phyloP scores from a whole-genome alignment of 2,797 vertebrate genomes.

The Gymnothorax javanicus region DNA sequence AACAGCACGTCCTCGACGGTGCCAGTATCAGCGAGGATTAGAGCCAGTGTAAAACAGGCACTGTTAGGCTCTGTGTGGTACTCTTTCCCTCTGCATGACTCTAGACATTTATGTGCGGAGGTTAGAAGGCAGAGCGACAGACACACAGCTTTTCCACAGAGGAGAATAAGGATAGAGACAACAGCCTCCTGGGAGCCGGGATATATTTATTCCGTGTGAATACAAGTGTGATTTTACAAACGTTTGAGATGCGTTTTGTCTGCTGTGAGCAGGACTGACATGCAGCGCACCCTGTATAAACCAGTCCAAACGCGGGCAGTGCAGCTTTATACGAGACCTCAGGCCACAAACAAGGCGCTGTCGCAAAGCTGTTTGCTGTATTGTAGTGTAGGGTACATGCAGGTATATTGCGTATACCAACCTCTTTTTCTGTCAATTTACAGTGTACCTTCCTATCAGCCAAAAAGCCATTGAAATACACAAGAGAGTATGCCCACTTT shows the following conservation, averaged over 20 bases:
- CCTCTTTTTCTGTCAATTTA: too few relatives aligned
- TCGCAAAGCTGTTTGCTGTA: too few relatives aligned
- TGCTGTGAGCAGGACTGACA: not conserved
- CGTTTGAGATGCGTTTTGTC: not conserved
- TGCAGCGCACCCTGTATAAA: slow-evolving; percentile 7
- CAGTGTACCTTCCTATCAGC: too few relatives aligned
- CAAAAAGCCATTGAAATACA: too few relatives aligned
- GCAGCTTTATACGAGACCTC: slow-evolving; percentile 30
- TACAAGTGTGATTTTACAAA: not conserved
- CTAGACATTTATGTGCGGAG: slow-evolving; percentile 32
- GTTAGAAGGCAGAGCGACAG: not conserved
- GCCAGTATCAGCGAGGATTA: not conserved
- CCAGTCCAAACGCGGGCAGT: slow-evolving; percentile 35
- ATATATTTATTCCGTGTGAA: not conserved
- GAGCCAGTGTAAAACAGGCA: slow-evolving; percentile 39
- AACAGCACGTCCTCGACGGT: not conserved
- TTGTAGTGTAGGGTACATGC: too few relatives aligned
- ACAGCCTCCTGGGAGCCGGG: not conserved
- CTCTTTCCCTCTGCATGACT: slow-evolving; percentile 16
- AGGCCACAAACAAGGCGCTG: not conserved
- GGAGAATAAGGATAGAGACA: not conserved
- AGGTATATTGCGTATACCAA: too few relatives aligned
- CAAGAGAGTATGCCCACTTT: too few relatives aligned
- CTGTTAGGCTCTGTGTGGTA: slow-evolving; percentile 12
- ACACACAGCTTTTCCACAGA: not conserved